Percentiles rank a stretch among this genome's conserved stretches.
Evolutionary conservation across 1,140 invertebrate genomes (phyloP).

Genomic region (Orius insidiosus): DNA sequence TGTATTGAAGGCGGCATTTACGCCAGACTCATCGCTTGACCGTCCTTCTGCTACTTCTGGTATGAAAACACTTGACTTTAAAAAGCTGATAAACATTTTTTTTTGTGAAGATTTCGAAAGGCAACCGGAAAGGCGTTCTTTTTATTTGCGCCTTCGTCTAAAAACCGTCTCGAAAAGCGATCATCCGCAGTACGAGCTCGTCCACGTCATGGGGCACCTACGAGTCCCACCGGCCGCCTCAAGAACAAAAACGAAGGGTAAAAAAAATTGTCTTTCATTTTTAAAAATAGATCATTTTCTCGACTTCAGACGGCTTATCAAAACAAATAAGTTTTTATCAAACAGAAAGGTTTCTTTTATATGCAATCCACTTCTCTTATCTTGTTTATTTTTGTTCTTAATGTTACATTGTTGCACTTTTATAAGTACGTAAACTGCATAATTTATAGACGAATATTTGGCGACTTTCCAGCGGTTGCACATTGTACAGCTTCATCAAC

Average conservation of each 20-base stretch:
- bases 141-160: constrained; percentile 43
- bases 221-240: constrained; percentile 23
- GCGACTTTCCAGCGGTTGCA: too few relatives aligned
- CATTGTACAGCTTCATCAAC: too few relatives aligned
- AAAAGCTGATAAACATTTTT: background rate
- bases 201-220: constrained; percentile 35
- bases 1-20: constrained; percentile 47
- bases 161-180: constrained; percentile 43
- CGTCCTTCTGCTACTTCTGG: constrained; percentile 2
- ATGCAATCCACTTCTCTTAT: too few relatives aligned
- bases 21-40: constrained; percentile 24
- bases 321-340: too few relatives aligned
- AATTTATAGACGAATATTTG: too few relatives aligned
- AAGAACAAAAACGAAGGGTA: background rate
- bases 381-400: too few relatives aligned
- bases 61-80: background rate
- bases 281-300: too few relatives aligned
- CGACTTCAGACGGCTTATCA: too few relatives aligned
- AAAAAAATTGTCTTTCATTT: background rate
- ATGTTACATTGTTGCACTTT: too few relatives aligned
- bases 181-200: constrained; percentile 43
- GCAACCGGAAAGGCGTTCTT: constrained; percentile 16
- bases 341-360: too few relatives aligned
- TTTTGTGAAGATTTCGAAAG: background rate
- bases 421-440: too few relatives aligned